Conservation (phyloP, 2,797 vertebrate species). For the Phoxinus dragarum region DNA sequence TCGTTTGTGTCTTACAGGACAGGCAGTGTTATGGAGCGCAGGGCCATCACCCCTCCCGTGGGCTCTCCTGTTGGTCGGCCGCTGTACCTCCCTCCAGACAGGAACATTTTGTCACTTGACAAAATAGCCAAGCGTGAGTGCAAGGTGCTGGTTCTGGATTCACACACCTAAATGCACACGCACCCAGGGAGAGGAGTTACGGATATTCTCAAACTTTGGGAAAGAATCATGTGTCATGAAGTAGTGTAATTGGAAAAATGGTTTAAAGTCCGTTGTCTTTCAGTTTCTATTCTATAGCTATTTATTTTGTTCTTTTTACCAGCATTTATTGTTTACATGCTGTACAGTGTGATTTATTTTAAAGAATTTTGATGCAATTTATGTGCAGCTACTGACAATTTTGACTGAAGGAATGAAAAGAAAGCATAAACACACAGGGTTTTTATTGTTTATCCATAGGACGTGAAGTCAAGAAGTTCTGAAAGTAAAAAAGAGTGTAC, state of each 20-base stretch:
- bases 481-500: background rate
- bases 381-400: conserved; percentile 24
- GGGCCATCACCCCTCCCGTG: conserved; percentile 92
- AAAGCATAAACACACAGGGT: conserved; percentile 9
- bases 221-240: background rate
- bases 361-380: conserved; percentile 18
- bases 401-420: conserved; percentile 31
- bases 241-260: background rate
- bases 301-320: conserved; percentile 25
- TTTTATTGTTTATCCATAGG: conserved; percentile 26
- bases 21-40: conserved; percentile 92
- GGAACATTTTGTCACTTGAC: conserved; percentile 88
- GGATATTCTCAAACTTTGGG: background rate
- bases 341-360: conserved; percentile 31
- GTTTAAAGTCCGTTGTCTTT: background rate
- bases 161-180: conserved; percentile 62
- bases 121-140: conserved; percentile 96
- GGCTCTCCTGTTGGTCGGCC: conserved; percentile 89
- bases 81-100: conserved; percentile 88
- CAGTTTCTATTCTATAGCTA: background rate
- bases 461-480: conserved; percentile 18
- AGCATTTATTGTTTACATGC: conserved; percentile 52
- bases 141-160: conserved; percentile 90
- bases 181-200: too few relatives aligned
- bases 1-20: conserved; percentile 76